Conservation (phyloP, 2,113 vertebrate genomes). For the Passerina amoena region DNA sequence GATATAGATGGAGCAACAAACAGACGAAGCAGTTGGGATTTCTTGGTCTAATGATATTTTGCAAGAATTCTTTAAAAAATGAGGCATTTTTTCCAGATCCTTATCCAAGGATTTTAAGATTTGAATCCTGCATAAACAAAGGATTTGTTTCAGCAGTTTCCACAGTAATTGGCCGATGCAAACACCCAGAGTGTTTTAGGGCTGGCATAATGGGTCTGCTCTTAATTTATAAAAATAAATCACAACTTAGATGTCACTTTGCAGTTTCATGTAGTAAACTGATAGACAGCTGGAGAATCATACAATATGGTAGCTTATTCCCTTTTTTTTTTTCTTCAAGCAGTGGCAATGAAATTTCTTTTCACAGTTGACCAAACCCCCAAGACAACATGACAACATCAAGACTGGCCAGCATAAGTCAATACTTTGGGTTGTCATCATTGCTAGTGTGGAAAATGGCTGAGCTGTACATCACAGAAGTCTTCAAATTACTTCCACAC, state of each 20-base stretch:
- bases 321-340: not conserved
- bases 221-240: constrained; percentile 23
- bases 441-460: not conserved
- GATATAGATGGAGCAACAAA: not conserved
- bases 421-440: not conserved
- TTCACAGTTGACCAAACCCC: not conserved
- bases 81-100: not conserved
- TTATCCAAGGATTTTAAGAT: not conserved
- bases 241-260: not conserved
- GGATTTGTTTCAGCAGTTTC: constrained; percentile 52
- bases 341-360: not conserved
- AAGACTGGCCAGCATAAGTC: not conserved
- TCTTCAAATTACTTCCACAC: not conserved
- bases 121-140: too few relatives aligned
- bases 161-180: constrained; percentile 17
- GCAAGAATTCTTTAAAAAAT: not conserved
- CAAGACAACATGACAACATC: not conserved
- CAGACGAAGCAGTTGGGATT: not conserved
- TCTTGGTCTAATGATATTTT: not conserved
- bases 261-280: not conserved
- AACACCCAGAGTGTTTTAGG: not conserved
- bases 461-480: not conserved
- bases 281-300: not conserved
- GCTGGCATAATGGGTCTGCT: not conserved
- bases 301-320: not conserved